Evolutionary conservation across 2,888 invertebrate genomes (phyloP), one percentile per base, ranked within the genome.

Genomic region (Schrankia costaestrigalis): DNA sequence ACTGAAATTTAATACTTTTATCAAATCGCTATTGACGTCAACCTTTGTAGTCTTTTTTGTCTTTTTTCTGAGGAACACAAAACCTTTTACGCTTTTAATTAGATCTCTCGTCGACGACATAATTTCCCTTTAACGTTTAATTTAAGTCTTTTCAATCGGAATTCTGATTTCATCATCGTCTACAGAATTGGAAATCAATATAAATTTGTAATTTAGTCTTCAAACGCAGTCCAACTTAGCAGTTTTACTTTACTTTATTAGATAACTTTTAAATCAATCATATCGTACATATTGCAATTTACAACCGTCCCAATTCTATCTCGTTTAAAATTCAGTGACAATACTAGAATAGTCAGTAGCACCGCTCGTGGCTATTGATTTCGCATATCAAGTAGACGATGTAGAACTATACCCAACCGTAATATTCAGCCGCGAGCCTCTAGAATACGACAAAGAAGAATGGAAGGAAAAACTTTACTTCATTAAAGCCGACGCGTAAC

Each of bases 1-100:
- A 80, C 76, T 78, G 75, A 76, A 80, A 78, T 78, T 79, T 78
- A 78, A 77, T 77, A 78, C 75, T 76, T 79, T 78, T 78, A 77
- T 73, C 77, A 78, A 80, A 77, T 78, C 70, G 61, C 63, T 64
- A 66, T 73, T 65, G 57, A 74, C 66, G 63, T 71, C 66, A 70
- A 53, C 65, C 71, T 73, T 74, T 72, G 68, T 72, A 62, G 61
- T 56, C 56, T 68, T 67, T 66, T 57, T 60, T 56, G 51, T 49
- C 59, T 55, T 10, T 55, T 46, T 54, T 57, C 45, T 35, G 44
- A 46, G 36, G 53, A 54, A 58, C 49, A 62, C 50, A 55, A 61
- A 61, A 55, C 54, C 54, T 51, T 57, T 61, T 52, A 49, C 58
- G 58, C 51, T 50, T 67, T 55, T 55, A 67, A 67, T 67, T 65